phyloP scores from a whole-genome alignment of 2,888 invertebrate species.

The Periphyllus acericola region DNA sequence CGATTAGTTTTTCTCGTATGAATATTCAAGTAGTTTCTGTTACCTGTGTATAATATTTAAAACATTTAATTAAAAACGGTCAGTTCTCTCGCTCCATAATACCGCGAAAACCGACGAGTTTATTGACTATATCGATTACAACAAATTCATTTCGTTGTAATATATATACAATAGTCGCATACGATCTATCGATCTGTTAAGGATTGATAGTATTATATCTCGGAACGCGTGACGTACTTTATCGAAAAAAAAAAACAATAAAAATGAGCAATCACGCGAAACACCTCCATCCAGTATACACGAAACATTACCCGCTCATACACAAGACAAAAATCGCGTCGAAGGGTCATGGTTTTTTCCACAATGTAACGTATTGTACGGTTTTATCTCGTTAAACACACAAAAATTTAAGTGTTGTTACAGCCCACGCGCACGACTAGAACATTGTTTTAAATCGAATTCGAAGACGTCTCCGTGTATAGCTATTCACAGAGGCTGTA shows the following conservation, averaged over 20 bases:
- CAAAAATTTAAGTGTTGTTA: not conserved
- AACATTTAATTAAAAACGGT: not conserved
- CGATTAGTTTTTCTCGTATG: too few species aligned
- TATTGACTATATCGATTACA: not conserved
- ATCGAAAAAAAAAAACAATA: not conserved
- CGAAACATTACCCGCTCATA: not conserved
- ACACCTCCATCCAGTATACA: not conserved
- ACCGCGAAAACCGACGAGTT: not conserved
- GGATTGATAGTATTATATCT: too few species aligned
- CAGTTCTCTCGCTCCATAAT: not conserved
- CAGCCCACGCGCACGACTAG: not conserved
- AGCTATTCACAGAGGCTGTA: too few species aligned
- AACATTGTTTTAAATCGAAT: not conserved
- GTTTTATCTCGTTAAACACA: not conserved
- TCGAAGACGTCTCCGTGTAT: not conserved
- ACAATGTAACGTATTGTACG: not conserved
- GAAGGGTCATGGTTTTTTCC: not conserved
- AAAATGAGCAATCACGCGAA: not conserved
- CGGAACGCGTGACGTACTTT: too few species aligned
- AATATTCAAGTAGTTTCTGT: too few species aligned
- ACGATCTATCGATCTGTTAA: too few species aligned
- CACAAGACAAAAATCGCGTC: not conserved
- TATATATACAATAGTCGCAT: too few species aligned
- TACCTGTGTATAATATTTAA: too few species aligned
- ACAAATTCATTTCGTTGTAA: not conserved